Percentiles rank a stretch among this genome's conserved stretches.
phyloP scores from a whole-genome alignment of 1,140 invertebrate species.

The Colletes latitarsis region DNA sequence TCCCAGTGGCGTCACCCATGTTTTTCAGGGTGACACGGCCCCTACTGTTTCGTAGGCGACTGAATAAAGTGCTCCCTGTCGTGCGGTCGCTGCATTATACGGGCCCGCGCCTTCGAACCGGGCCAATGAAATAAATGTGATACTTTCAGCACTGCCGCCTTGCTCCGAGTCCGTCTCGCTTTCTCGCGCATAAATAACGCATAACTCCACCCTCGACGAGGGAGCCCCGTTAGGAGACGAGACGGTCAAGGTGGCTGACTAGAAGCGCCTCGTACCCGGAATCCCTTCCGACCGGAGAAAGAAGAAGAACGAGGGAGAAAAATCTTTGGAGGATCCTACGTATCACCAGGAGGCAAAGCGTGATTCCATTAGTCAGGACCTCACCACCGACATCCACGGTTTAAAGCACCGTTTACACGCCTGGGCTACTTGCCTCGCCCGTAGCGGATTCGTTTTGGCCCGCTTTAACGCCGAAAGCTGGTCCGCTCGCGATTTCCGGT shows the following conservation, averaged over 20 bases:
- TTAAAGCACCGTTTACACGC: slow-evolving; percentile 65
- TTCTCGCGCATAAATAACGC: slow-evolving; percentile 72
- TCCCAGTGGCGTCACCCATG: slow-evolving; percentile 32
- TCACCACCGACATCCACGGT: slow-evolving; percentile 65
- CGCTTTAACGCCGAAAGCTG: not conserved
- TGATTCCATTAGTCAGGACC: slow-evolving; percentile 78
- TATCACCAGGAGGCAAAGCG: slow-evolving; percentile 74
- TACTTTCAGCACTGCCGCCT: slow-evolving; percentile 74
- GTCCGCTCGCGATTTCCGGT: too few species aligned
- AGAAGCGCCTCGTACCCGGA: slow-evolving; percentile 33
- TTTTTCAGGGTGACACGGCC: slow-evolving; percentile 24
- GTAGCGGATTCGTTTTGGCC: not conserved
- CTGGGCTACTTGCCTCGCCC: slow-evolving; percentile 28
- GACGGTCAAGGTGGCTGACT: slow-evolving; percentile 45
- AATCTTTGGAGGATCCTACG: slow-evolving; percentile 52
- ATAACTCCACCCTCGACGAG: slow-evolving; percentile 60
- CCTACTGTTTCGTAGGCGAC: slow-evolving; percentile 51
- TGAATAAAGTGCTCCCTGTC: slow-evolving; percentile 67
- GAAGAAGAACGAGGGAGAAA: slow-evolving; percentile 13
- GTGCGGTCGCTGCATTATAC: slow-evolving; percentile 39
- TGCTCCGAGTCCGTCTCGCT: slow-evolving; percentile 51
- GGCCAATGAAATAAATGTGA: slow-evolving; percentile 64
- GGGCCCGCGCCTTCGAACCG: slow-evolving; percentile 14
- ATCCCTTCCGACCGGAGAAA: slow-evolving; percentile 22
- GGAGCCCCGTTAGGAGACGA: slow-evolving; percentile 21